Evolutionary conservation across 2,113 vertebrate genomes (phyloP).

Genomic region (Rallus limicola): DNA sequence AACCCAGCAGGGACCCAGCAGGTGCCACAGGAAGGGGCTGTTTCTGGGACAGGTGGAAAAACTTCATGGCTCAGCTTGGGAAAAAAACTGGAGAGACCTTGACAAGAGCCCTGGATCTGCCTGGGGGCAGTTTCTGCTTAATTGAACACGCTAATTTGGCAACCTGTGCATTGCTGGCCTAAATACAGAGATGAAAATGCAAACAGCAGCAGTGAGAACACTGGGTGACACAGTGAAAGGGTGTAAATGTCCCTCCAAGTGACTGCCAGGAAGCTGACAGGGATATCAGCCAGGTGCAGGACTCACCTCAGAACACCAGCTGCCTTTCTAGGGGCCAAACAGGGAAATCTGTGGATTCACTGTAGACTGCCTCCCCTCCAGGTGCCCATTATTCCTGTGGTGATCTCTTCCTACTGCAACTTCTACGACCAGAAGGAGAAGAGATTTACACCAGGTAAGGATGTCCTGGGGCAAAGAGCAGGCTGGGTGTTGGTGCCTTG

Average conservation of each 20-base stretch:
- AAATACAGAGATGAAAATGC: not conserved
- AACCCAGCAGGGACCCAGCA: not conserved
- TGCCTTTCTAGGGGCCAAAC: not conserved
- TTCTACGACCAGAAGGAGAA: slow-evolving; percentile 79
- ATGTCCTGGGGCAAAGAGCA: not conserved
- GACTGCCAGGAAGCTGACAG: not conserved
- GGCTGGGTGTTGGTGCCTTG: not conserved
- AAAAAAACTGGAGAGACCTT: not conserved
- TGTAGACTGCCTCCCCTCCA: not conserved
- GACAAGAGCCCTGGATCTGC: not conserved
- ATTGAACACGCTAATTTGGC: not conserved
- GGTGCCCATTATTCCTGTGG: slow-evolving; percentile 79
- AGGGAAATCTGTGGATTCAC: not conserved
- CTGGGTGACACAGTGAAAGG: not conserved
- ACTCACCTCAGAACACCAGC: not conserved
- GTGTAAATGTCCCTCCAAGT: not conserved
- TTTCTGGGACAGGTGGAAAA: not conserved
- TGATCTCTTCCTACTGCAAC: slow-evolving; percentile 77
- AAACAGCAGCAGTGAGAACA: not conserved
- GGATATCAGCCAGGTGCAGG: not conserved
- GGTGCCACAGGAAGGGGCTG: not conserved
- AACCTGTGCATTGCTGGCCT: not conserved
- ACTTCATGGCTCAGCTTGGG: not conserved
- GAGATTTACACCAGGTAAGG: slow-evolving; percentile 77
- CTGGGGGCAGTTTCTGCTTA: not conserved